These are phyloP conservation scores for Fregata magnificens DNA, from an alignment of 2,113 vertebrate genomes.

Conservation along the genomic window DNA sequence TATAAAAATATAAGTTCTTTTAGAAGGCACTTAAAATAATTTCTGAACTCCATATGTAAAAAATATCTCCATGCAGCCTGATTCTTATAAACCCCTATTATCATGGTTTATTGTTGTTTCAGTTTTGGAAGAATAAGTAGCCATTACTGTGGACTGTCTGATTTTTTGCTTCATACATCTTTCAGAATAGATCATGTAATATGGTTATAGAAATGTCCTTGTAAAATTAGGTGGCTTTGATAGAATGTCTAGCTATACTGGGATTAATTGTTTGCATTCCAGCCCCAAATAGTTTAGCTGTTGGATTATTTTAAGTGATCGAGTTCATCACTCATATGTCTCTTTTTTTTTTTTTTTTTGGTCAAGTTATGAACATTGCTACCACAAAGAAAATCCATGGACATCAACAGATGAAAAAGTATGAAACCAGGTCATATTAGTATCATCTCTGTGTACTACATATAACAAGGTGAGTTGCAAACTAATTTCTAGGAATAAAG, in stretches of 20 bases:
- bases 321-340: fast-evolving
- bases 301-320: not conserved
- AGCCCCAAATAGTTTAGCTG: not conserved
- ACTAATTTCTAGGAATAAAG: not conserved
- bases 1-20: not conserved
- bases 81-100: not conserved
- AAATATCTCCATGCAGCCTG: not conserved
- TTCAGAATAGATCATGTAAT: not conserved
- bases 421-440: not conserved
- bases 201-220: not conserved
- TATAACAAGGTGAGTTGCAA: not conserved
- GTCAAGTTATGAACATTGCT: not conserved
- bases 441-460: not conserved
- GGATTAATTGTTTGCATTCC: not conserved
- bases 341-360: not conserved
- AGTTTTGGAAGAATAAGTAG: not conserved
- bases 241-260: not conserved
- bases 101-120: not conserved
- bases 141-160: not conserved
- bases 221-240: not conserved
- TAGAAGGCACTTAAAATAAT: not conserved
- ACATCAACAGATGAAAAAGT: not conserved
- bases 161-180: not conserved
- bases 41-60: not conserved
- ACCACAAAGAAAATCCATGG: not conserved